Evolutionary conservation across 2,888 invertebrate genomes (phyloP), one percentile per base, ranked within the genome.

Genomic region (Leptinotarsa juncta): DNA sequence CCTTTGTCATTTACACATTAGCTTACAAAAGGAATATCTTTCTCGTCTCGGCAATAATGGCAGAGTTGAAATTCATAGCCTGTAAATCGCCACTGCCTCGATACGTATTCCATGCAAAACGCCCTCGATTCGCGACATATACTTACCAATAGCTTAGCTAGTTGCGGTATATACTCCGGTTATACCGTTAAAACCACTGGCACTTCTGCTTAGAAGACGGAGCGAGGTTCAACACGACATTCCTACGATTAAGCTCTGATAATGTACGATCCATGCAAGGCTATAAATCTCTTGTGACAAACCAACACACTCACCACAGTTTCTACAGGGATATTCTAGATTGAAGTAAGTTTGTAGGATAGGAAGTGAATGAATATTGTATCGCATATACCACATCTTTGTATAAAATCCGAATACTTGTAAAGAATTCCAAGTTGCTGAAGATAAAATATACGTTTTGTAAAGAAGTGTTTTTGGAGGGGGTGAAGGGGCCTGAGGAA

Each of bases 231-330:
- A 66, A 73, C 68, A 77, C 77, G 80, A 77, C 82, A 83, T 81
- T 82, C 81, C 78, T 79, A 78, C 81, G 81, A 80, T 80, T 82
- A 80, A 81, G 73, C 81, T 78, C 77, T 77, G 81, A 82, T 82
- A 81, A 82, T 78, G 78, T 81, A 82, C 80, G 80, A 78, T 75
- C 71, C 73, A 74, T 77, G 79, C 78, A 78, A 75, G 70, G 77
- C 81, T 73, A 81, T 83, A 83, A 83, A 83, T 82, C 81, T 80
- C 70, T 76, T 73, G 77, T 78, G 74, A 77, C 78, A 81, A 70
- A 65, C 72, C 72, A 51, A 73, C 71, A 71, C 71, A 74, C 51
- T 70, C 71, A 65, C 70, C 67, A 71, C 65, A 51, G 70, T 71
- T 62, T 67, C 70, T 74, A 74, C 74, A 74, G 70, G 74, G 70